These are phyloP conservation scores for Columbina picui DNA, from an alignment of 2,113 vertebrate species.

Conservation along the genomic window DNA sequence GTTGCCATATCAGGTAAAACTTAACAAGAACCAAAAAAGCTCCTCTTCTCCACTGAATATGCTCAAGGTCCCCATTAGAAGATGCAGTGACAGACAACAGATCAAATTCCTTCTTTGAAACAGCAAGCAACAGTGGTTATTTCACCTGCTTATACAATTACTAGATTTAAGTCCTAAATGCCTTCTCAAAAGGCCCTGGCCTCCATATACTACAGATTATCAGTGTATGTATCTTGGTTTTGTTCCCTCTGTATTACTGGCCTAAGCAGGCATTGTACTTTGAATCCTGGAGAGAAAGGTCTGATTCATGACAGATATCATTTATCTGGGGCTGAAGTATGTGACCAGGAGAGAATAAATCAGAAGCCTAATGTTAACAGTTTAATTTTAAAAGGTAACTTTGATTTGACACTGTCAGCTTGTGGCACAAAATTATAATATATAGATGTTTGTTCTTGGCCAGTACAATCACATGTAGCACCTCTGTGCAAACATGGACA, in stretches of 20 bases:
- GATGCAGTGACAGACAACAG: not conserved
- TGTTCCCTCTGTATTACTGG: not conserved
- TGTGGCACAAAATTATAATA: not conserved
- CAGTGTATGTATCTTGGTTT: not conserved
- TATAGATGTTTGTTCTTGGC: not conserved
- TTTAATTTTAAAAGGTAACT: not conserved
- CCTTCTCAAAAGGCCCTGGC: not conserved
- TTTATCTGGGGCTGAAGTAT: not conserved
- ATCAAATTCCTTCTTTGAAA: not conserved
- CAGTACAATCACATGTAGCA: not conserved
- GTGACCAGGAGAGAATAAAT: not conserved
- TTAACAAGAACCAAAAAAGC: not conserved
- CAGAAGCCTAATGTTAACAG: not conserved
- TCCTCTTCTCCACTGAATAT: not conserved
- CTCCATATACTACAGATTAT: not conserved
- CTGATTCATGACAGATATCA: not conserved
- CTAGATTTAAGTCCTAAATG: not conserved
- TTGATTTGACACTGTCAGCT: not conserved
- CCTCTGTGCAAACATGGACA: not conserved
- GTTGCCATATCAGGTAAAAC: not conserved
- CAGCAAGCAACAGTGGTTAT: not conserved
- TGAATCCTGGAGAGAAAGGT: not conserved
- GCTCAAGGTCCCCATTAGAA: not conserved
- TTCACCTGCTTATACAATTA: not conserved
- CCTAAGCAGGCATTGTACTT: not conserved